These are phyloP conservation scores for Acrossocheilus fasciatus DNA, from an alignment of 2,797 vertebrate species.

Conservation along the genomic window DNA sequence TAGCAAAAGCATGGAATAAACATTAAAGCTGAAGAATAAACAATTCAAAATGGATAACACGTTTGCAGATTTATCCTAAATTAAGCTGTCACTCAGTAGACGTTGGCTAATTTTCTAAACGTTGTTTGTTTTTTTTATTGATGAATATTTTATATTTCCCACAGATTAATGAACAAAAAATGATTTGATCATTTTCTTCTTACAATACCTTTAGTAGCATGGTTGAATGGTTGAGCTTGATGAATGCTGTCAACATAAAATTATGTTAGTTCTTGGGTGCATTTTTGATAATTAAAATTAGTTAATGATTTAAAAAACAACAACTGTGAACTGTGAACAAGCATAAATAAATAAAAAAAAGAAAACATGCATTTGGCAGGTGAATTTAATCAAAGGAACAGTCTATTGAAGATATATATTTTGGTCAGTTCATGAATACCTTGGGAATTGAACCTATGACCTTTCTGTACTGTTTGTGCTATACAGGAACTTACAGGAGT, in stretches of 20 bases:
- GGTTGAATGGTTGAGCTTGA: slow-evolving; percentile 7
- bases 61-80: neutral
- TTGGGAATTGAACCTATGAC: neutral
- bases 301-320: neutral
- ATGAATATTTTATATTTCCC: neutral
- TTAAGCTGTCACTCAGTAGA: neutral
- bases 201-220: neutral
- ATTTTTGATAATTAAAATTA: neutral
- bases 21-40: neutral
- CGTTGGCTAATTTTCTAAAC: neutral
- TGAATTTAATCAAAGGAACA: neutral
- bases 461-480: neutral
- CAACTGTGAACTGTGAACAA: neutral
- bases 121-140: neutral
- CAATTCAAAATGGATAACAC: neutral
- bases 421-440: neutral
- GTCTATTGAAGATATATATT: neutral
- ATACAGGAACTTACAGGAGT: neutral
- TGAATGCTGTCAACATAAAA: slow-evolving; percentile 13
- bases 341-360: neutral
- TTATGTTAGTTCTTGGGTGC: neutral
- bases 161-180: neutral
- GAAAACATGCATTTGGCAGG: neutral
- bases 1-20: neutral
- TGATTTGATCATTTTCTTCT: neutral